Base-by-base conservation (phyloP, 2,888 invertebrate genomes). In the Lymantria dispar region DNA sequence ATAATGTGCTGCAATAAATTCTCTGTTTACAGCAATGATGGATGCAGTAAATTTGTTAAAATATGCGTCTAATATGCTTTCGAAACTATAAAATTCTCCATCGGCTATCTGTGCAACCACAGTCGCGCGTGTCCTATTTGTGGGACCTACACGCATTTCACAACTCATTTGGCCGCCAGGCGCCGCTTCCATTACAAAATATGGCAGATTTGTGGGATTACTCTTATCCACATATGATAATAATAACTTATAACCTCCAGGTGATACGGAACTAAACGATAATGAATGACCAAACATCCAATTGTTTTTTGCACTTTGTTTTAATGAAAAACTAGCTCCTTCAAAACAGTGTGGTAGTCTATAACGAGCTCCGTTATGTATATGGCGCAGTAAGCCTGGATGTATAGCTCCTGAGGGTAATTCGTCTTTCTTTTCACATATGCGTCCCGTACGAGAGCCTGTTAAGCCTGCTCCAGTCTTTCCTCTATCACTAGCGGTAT, bases 101-200 rank as follows among this genome's bases (percentile, higher is more conserved):
- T 88, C 84, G 1, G 90, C 87, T 15, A 91, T 68, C 55, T 91
- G 91, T 3, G 87, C 76, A 0, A 90, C 83, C 1, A 90, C 66
- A 0, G 87, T 83, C 0, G 91, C 90, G 13, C 91, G 73, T 0
- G 87, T 83, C 3, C 72, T 68, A 0, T 63, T 62, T 0, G 85
- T 72, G 0, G 91, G 91, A 0, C 80, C 83, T 22, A 88, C 89
- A 0, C 91, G 87, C 49, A 83, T 72, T 54, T 90, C 89, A 50
- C 85, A 85, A 61, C 90, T 91, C 79, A 88, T 72, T 62, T 91
- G 89, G 1, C 91, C 91, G 0, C 90, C 89, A 0, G 91, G 91
- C 0, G 91, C 88, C 3, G 87, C 84, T 62, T 91, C 90, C 87
- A 91, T 83, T 45, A 91, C 82, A 41, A 90, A 90, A 56, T 91